Conservation (phyloP, 1,140 invertebrate species). For the Sinella curviseta region DNA sequence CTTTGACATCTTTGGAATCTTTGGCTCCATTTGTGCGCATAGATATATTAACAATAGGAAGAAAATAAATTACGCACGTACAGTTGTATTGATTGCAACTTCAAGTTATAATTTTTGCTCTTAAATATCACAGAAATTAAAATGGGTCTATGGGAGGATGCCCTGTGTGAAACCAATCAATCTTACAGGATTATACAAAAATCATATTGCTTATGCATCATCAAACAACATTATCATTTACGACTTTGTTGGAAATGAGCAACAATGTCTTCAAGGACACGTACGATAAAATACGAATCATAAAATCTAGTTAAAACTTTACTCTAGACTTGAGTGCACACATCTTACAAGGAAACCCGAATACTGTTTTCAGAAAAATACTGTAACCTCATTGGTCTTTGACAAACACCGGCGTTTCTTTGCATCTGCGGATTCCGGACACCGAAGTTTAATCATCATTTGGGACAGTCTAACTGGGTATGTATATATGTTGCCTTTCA, state of each 20-base stretch:
- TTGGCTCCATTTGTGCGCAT: slow-evolving; percentile 12
- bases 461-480: slow-evolving; percentile 40
- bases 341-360: too few species aligned
- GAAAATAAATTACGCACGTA: too few species aligned
- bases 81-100: too few species aligned
- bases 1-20: neutral
- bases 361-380: slow-evolving; percentile 37
- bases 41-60: too few species aligned
- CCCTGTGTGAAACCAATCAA: slow-evolving; percentile 32
- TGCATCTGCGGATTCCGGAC: slow-evolving; percentile 41
- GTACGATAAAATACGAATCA: slow-evolving; percentile 23
- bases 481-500: too few species aligned
- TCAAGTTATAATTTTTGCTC: too few species aligned
- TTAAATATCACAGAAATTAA: slow-evolving; percentile 22
- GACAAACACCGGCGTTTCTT: slow-evolving; percentile 28
- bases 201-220: slow-evolving; percentile 39
- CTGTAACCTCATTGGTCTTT: slow-evolving; percentile 25
- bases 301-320: neutral
- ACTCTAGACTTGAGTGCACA: neutral
- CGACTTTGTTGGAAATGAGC: slow-evolving; percentile 42
- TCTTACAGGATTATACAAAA: slow-evolving; percentile 40
- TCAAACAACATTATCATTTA: slow-evolving; percentile 39
- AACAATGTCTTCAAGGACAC: slow-evolving; percentile 46
- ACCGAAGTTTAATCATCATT: slow-evolving; percentile 34
- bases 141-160: slow-evolving; percentile 40